Base-by-base conservation (phyloP, 2,888 invertebrate species). In the Xylocampa areola region DNA sequence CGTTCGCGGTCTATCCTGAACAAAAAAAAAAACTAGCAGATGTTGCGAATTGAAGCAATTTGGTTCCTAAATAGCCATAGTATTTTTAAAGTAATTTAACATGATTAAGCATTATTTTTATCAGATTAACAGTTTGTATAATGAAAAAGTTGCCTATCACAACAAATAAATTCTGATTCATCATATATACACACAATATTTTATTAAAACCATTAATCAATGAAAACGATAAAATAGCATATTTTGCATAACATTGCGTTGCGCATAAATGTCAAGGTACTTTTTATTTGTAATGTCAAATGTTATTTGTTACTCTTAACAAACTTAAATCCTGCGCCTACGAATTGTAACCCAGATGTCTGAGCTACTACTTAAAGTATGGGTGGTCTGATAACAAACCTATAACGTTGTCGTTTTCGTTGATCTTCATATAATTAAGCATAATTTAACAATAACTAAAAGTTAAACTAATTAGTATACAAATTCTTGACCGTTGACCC, bases 401-500 rank as follows among this genome's bases (percentile, higher is more conserved):
- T 16, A 33, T 5, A 43, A 13, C 4, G 35, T 7, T 40, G 7
- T 14, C 14, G 4, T 6, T 14, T 11, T 25, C 4, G 27, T 21
- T 3, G 0, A 14, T 41, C 23, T 23, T 19, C 11, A 33, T 33
- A 35, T 13, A 64, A 57, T 23, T 27, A 11, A 54, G 7, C 14
- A 29, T 50, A 14, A 51, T 4, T 36, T 6, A 43, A 35, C 16
- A 45, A 39, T 27, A 21, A 40, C 14, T 11, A 2, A 14, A 23
- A 55, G 23, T 25, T 47, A 40, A 32, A 6, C 14, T 2, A 32
- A 43, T 39, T 23, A 60, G n/a, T 8, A 19, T 27, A 17, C 16
- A 27, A 5, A 23, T 3, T 11, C 40, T 54, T 62, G 45, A 61
- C 17, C 16, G 8, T n/a, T 45, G 49, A 57, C 45, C 41, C 16